phyloP scores from a whole-genome alignment of 2,797 vertebrate species.

The Cirrhinus mrigala region DNA sequence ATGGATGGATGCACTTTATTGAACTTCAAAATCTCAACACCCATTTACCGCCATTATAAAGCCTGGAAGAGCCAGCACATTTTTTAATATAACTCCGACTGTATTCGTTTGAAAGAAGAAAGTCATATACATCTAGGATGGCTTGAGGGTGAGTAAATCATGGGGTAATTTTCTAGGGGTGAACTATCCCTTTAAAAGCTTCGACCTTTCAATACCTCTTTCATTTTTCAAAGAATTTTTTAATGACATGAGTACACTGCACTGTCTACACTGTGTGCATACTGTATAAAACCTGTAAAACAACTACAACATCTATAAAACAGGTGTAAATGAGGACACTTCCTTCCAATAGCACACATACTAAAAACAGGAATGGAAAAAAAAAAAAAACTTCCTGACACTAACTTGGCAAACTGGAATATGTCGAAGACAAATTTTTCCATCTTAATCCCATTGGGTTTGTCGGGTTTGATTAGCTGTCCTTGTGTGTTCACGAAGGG shows the following conservation, averaged over 20 bases:
- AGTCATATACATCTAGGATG: too few species aligned
- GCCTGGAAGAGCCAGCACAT: too few species aligned
- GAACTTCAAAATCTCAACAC: too few species aligned
- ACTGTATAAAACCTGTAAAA: neutral
- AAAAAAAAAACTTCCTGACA: slow-evolving; percentile 39
- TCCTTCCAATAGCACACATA: slow-evolving; percentile 53
- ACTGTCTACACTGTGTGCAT: neutral
- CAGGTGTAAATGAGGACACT: slow-evolving; percentile 34
- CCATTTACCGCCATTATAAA: too few species aligned
- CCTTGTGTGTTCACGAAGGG: slow-evolving; percentile 85
- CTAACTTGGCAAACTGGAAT: slow-evolving; percentile 98
- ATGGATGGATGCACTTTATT: too few species aligned
- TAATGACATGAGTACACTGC: neutral
- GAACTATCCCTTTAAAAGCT: neutral
- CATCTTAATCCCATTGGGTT: slow-evolving; percentile 99
- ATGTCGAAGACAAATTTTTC: slow-evolving; percentile 99
- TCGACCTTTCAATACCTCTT: neutral
- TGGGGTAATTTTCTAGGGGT: too few species aligned
- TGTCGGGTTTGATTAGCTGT: slow-evolving; percentile 86
- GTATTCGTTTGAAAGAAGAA: too few species aligned
- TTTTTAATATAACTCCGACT: too few species aligned
- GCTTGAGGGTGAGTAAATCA: too few species aligned
- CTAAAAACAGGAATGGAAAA: slow-evolving; percentile 8
- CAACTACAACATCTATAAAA: neutral
- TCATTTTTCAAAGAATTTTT: neutral